Evolutionary conservation across 2,113 vertebrate species (phyloP), one percentile per base, ranked within the genome.

Genomic region (Percopsis transmontana): DNA sequence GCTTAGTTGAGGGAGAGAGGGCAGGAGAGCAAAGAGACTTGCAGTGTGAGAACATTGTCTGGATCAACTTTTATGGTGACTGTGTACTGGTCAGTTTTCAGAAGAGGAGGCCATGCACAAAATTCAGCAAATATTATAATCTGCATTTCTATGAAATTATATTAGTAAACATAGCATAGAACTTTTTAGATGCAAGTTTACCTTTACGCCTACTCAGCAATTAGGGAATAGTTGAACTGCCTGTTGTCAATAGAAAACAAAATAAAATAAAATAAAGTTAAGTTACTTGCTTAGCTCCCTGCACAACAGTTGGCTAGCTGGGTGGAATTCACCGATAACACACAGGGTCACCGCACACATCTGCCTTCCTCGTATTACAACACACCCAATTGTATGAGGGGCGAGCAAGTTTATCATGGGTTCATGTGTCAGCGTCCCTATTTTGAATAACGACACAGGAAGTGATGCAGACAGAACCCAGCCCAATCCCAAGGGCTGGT

Each of bases 141-240:
- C 12, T 16, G 42, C 42, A 3, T 45, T 45, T 14, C 8, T 16
- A 45, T 45, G 12, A 12, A 45, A 45, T 33, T 7, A 33, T 33
- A 33, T 33, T 12, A 9, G 48, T 8, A 33, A 20, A 10, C 45
- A 48, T 8, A 8, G 16, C n/a, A 8, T 18, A 7, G 8, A n/a
- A 7, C 2, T 48, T 16, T 53, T 52, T 0, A 41, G 2, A 16
- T 45, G 51, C 33, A 18, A 12, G 40, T 78, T 88, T 89, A 91
- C 89, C 88, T 89, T 85, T 27, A 47, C 54, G 19, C 39, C 79
- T 89, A 91, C 6, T 89, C 88, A 70, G 48, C n/a, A 64, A 88
- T 85, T 75, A 72, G 70, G 66, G 86, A 87, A 80, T 88, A 88
- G 65, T 55, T 64, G 77, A 88, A 80, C 24, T 56, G 58, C 80